phyloP scores from a whole-genome alignment of 2,113 vertebrate species.

The Sus scrofa region DNA sequence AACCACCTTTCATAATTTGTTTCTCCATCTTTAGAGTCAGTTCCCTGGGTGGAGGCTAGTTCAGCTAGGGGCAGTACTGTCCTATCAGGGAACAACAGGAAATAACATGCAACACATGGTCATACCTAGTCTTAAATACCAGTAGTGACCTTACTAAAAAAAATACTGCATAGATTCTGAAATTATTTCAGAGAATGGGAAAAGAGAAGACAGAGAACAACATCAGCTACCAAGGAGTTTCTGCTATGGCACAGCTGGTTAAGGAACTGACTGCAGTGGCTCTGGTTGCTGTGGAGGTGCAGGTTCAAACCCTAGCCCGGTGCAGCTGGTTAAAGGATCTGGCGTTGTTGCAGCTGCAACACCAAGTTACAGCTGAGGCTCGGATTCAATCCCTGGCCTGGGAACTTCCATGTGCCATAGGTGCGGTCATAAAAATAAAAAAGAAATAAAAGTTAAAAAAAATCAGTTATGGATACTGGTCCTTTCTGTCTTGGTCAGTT shows the following conservation, averaged over 20 bases:
- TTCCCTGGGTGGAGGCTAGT: neutral
- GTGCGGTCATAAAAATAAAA: too few species aligned
- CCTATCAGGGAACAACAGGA: neutral
- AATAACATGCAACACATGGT: neutral
- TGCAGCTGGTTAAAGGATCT: too few species aligned
- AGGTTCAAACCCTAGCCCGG: too few species aligned
- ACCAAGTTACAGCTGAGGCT: too few species aligned
- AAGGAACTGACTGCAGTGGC: too few species aligned
- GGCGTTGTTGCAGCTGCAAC: too few species aligned
- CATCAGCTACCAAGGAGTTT: neutral
- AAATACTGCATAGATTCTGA: neutral
- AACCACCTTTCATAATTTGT: neutral
- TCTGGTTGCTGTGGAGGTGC: too few species aligned
- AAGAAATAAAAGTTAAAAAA: neutral
- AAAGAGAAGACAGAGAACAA: neutral
- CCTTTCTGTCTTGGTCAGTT: neutral
- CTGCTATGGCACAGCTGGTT: too few species aligned
- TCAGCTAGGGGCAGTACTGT: neutral
- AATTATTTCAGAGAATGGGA: neutral
- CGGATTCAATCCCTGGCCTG: too few species aligned
- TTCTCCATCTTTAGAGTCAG: neutral
- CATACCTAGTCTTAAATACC: neutral
- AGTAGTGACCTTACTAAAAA: neutral
- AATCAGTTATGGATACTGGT: neutral
- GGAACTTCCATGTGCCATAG: too few species aligned